Evolutionary conservation across 2,888 invertebrate species (phyloP).

Genomic region (Carpatolechia fugitivella): DNA sequence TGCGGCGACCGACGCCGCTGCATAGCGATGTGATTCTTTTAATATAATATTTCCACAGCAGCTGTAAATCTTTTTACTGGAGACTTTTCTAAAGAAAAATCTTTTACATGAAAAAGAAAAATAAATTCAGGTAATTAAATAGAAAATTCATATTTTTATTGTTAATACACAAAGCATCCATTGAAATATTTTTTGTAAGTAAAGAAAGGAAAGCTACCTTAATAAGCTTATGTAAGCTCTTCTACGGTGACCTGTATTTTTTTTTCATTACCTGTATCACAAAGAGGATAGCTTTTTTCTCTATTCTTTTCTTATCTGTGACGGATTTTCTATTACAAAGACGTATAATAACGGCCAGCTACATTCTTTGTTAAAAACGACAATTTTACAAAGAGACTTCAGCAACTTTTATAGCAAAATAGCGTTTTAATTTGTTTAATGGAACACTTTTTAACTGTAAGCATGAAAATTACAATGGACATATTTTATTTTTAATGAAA

Average conservation of each 20-base stretch:
- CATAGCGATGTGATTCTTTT: neutral
- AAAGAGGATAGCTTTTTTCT: conserved; percentile 48
- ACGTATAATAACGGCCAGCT: conserved; percentile 42
- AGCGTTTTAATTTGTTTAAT: conserved; percentile 13
- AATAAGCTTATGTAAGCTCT: conserved; percentile 63
- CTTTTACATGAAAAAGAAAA: neutral
- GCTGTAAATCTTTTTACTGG: too few relatives aligned
- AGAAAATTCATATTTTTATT: too few relatives aligned
- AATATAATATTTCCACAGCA: neutral
- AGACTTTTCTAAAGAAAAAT: too few relatives aligned
- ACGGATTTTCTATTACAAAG: conserved; percentile 47
- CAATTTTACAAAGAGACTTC: neutral
- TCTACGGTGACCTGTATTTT: conserved; percentile 56
- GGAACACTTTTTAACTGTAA: neutral
- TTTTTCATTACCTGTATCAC: conserved; percentile 64
- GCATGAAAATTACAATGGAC: too few relatives aligned
- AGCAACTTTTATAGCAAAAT: neutral
- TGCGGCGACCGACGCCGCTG: neutral
- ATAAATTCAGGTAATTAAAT: too few relatives aligned
- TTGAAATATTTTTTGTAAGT: conserved; percentile 36
- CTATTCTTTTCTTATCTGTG: conserved; percentile 46
- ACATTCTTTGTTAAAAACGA: conserved; percentile 42
- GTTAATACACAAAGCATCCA: conserved; percentile 33
- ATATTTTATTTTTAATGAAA: too few relatives aligned
- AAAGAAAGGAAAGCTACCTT: conserved; percentile 48